Evolutionary conservation across 1,140 invertebrate species (phyloP).

Genomic region (Diabrotica undecimpunctata): DNA sequence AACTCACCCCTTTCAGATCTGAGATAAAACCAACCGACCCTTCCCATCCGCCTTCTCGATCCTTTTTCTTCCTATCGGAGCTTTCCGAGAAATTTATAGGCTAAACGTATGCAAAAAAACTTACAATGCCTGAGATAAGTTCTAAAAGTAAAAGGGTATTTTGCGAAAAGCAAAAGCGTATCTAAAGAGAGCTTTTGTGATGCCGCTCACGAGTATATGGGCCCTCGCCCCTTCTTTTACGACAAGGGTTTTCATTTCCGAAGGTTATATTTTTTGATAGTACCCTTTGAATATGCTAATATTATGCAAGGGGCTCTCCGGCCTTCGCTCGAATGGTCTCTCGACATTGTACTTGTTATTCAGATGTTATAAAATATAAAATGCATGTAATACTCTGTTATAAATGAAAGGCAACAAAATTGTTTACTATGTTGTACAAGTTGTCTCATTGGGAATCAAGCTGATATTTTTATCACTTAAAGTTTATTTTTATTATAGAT

Average conservation of each 20-base stretch:
- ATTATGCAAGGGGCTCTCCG: constrained; percentile 29
- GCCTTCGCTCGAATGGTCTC: constrained; percentile 19
- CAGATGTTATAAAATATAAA: constrained; percentile 10
- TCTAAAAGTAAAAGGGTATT: constrained; percentile 41
- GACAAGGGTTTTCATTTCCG: constrained; percentile 42
- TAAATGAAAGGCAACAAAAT: constrained; percentile 14
- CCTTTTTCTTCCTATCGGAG: background rate
- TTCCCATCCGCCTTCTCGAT: background rate
- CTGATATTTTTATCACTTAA: too few relatives aligned
- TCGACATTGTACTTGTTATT: constrained; percentile 6
- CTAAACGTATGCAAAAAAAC: constrained; percentile 21
- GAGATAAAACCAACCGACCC: background rate
- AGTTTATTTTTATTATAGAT: too few relatives aligned
- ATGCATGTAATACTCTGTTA: constrained; percentile 15
- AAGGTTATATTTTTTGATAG: constrained; percentile 43
- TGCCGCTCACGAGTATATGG: constrained; percentile 28
- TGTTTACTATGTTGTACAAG: background rate
- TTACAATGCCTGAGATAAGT: constrained; percentile 21
- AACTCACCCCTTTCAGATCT: too few relatives aligned
- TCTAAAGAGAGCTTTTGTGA: constrained; percentile 39
- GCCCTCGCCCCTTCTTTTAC: constrained; percentile 38
- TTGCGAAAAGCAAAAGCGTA: constrained; percentile 43
- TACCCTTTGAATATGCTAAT: constrained; percentile 38
- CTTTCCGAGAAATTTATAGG: constrained; percentile 21
- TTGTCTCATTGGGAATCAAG: too few relatives aligned